Evolutionary conservation across 2,113 vertebrate genomes (phyloP), one percentile per base, ranked within the genome.

Genomic region (Zosterops borbonicus): DNA sequence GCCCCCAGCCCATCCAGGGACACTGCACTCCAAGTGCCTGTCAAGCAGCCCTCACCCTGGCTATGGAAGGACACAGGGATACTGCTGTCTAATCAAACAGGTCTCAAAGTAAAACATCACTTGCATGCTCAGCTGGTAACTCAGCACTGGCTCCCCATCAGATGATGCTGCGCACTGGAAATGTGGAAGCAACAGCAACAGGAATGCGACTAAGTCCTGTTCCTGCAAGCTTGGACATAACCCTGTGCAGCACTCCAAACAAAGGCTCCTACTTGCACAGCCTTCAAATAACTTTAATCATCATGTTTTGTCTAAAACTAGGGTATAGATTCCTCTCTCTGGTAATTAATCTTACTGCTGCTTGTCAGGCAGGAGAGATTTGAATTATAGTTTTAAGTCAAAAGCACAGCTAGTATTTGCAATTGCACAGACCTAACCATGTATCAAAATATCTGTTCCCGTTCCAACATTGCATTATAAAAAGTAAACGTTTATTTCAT

Each of bases 41-140:
- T 35, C 7, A 8, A 42, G 65, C 46, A 14, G 23, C 44, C 12
- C 16, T 64, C 5, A 1, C 28, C 21, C 5, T 0, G 0, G 11
- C 50, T 55, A 8, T 1, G 0, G 21, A 42, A 25, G 25, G 24
- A 70, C 56, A 77, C n/a, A 50, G n/a, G 59, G 29, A 42, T 25
- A 31, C 3, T 11, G 5, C 2, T 20, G 10, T 55, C 53, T 86
- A 17, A 76, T 17, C 35, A n/a, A 79, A 49, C 19, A 53, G 44
- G 2, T 52, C n/a, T 69, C 53, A 14, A 52, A 94, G 24, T 3
- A 27, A 65, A 82, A 73, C 47, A 62, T 5, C 5, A 1, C 47
- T 59, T 62, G 33, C 6, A 25, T 3, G 2, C 28, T 77, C 75
- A 71, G 47, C 39, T 56, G 49, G 28, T 71, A 94, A 69, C 42